Evolutionary conservation across 2,113 vertebrate genomes (phyloP).

Genomic region (Eubucco bourcierii): DNA sequence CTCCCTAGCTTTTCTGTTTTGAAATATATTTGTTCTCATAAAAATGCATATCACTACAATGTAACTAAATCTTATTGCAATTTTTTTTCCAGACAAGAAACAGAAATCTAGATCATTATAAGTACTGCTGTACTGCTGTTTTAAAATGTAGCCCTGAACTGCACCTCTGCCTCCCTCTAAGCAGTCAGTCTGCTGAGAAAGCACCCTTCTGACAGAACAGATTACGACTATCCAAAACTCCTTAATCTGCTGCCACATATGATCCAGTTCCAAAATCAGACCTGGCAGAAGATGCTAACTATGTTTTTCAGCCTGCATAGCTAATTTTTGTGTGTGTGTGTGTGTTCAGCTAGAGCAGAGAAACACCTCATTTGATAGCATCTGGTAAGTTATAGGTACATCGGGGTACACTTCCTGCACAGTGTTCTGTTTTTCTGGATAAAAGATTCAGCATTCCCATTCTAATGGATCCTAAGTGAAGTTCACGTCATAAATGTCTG

Average conservation of each 20-base stretch:
- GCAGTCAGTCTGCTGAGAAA: slow-evolving; percentile 25
- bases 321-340: not conserved
- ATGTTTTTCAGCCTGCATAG: not conserved
- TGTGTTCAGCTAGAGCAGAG: not conserved
- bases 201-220: slow-evolving; percentile 29
- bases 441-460: not conserved
- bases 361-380: fast-evolving
- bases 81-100: slow-evolving; percentile 51
- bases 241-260: slow-evolving; percentile 5
- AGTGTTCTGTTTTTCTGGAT: not conserved
- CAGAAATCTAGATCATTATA: slow-evolving; percentile 46
- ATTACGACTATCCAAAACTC: slow-evolving; percentile 41
- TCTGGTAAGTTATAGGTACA: not conserved
- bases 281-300: not conserved
- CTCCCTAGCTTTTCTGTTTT: slow-evolving; percentile 49
- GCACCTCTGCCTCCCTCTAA: slow-evolving; percentile 30
- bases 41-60: slow-evolving; percentile 59
- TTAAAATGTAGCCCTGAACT: slow-evolving; percentile 45
- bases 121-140: not conserved
- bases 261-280: not conserved
- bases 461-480: not conserved
- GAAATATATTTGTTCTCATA: slow-evolving; percentile 69
- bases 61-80: slow-evolving; percentile 66
- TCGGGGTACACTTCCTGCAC: not conserved
- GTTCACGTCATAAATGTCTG: not conserved